Percentiles rank a stretch among this genome's conserved stretches.
Conservation (phyloP, 2,797 vertebrate genomes). For the Lithobates sylvaticus region DNA sequence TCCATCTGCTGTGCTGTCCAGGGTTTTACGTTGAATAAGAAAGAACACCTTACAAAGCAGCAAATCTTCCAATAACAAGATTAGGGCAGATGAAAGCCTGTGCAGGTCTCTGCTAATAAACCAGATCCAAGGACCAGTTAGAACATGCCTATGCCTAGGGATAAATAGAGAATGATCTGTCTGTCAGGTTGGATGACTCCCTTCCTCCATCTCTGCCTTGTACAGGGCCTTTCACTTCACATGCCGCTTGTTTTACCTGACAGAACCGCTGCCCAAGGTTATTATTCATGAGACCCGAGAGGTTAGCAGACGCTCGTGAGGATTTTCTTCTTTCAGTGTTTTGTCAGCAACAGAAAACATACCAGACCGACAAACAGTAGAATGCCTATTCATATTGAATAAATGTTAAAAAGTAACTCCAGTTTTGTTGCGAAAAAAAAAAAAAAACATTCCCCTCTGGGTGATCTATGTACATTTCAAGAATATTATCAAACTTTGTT, state of each 20-base stretch:
- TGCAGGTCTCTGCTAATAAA: slow-evolving; percentile 32
- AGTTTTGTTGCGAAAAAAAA: no score
- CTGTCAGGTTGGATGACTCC: slow-evolving; percentile 32
- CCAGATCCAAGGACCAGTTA: slow-evolving; percentile 3
- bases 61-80: slow-evolving; percentile 19
- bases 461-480: no score
- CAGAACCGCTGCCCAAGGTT: no score
- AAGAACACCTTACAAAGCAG: background rate
- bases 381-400: no score
- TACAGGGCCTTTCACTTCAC: background rate
- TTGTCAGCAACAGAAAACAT: no score
- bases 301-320: background rate
- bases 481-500: no score
- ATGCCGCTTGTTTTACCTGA: background rate
- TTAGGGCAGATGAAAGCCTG: slow-evolving; percentile 28
- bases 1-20: background rate
- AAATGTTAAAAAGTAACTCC: no score
- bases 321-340: background rate
- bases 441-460: no score
- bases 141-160: slow-evolving; percentile 30
- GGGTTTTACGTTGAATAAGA: background rate
- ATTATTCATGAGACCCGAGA: background rate
- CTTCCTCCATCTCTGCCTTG: background rate
- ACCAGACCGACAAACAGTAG: no score
- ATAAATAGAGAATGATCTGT: slow-evolving; percentile 22